Evolutionary conservation across 2,888 invertebrate genomes (phyloP).

Genomic region (Electrophaes corylata): DNA sequence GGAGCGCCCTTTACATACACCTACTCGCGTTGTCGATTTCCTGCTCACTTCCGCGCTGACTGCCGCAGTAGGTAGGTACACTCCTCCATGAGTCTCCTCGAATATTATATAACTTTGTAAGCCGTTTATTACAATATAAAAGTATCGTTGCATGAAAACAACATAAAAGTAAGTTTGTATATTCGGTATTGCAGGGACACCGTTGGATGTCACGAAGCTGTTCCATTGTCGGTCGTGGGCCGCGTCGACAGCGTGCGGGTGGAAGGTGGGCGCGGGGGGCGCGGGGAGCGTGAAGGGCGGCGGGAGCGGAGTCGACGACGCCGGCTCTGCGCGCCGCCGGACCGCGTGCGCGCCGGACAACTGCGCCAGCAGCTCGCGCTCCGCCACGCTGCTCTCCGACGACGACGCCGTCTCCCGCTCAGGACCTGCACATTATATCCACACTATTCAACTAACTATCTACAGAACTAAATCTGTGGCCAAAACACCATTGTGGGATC

Average conservation of each 20-base stretch:
- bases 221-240: conserved; percentile 58
- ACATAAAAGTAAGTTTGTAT: conserved; percentile 42
- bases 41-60: no score
- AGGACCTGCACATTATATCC: background rate
- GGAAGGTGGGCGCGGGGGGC: conserved; percentile 41
- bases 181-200: conserved; percentile 31
- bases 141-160: no score
- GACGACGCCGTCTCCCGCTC: background rate
- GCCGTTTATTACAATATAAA: conserved; percentile 65
- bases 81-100: background rate
- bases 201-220: conserved; percentile 53
- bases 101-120: conserved; percentile 57
- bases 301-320: conserved; percentile 5
- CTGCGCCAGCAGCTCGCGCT: conserved; percentile 62
- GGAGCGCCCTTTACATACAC: no score
- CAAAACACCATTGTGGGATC: no score
- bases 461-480: no score
- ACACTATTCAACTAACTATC: background rate
- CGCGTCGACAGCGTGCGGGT: conserved; percentile 50
- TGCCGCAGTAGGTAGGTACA: background rate
- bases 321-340: conserved; percentile 51
- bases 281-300: background rate
- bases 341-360: conserved; percentile 46
- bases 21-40: no score
- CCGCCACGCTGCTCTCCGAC: conserved; percentile 52